Evolutionary conservation across 2,113 vertebrate genomes (phyloP).

Genomic region (Vimba vimba): DNA sequence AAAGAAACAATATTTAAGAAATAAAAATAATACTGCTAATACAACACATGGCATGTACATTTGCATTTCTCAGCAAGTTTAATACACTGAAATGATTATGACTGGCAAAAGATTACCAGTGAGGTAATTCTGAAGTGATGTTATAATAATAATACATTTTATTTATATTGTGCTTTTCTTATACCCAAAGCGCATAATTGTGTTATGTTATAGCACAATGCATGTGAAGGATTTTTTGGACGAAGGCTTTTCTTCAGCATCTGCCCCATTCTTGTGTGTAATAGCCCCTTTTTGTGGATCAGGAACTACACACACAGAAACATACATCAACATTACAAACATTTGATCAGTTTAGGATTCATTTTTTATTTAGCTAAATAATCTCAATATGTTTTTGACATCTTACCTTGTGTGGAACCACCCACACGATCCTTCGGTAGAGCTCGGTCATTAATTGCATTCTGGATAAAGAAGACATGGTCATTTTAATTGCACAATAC

Average conservation of each 20-base stretch:
- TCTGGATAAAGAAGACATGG: background rate
- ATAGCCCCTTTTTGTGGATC: constrained; percentile 36
- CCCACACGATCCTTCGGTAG: constrained; percentile 51
- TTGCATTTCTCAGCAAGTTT: background rate
- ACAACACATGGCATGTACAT: background rate
- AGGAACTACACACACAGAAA: constrained; percentile 51
- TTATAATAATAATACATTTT: constrained; percentile 54
- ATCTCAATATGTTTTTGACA: background rate
- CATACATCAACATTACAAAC: background rate
- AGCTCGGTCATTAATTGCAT: background rate
- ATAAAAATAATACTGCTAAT: constrained; percentile 2
- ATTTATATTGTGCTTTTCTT: no score
- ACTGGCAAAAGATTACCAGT: background rate
- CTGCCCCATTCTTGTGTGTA: background rate
- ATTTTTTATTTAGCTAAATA: background rate
- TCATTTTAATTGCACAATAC: background rate
- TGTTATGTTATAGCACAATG: constrained; percentile 46
- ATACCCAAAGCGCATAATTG: no score
- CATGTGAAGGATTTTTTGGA: constrained; percentile 69
- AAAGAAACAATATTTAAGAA: background rate
- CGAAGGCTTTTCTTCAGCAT: background rate
- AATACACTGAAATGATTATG: background rate
- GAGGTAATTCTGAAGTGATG: background rate
- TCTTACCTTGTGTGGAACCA: constrained; percentile 32
- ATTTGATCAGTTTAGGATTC: background rate